Conservation (phyloP, 2,113 vertebrate genomes). For the Poecile atricapillus region DNA sequence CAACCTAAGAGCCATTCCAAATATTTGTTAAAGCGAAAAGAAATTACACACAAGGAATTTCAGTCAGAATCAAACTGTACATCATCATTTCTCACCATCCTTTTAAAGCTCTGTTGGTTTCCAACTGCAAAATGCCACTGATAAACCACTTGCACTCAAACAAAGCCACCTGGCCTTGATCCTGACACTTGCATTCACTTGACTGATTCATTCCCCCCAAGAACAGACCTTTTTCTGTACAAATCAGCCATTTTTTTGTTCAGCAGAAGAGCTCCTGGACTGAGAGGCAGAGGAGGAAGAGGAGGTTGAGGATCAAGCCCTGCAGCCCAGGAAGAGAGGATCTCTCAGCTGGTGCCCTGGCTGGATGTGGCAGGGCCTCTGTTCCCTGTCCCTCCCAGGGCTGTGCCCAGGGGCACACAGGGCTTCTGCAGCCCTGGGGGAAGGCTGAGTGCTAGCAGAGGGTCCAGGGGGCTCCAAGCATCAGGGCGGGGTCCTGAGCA, state of each 20-base stretch:
- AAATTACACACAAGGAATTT: neutral
- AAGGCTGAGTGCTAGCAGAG: neutral
- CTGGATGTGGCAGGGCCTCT: neutral
- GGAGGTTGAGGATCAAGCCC: neutral
- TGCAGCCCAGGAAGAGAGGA: neutral
- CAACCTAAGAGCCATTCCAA: neutral
- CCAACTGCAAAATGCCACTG: neutral
- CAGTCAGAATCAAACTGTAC: neutral
- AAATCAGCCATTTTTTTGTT: neutral
- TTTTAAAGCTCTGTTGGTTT: neutral
- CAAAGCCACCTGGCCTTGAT: neutral
- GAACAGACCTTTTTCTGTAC: neutral
- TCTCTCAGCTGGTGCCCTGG: neutral
- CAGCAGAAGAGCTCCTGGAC: neutral
- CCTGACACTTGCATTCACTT: neutral
- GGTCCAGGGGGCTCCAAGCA: neutral
- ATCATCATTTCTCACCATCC: neutral
- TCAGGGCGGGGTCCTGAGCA: fast-evolving
- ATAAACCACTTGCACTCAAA: neutral
- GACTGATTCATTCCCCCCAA: fast-evolving
- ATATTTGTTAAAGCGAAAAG: neutral
- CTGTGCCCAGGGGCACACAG: no score
- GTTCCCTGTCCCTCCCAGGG: neutral
- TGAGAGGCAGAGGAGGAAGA: neutral
- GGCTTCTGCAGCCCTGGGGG: neutral